Conservation (phyloP, 37 sponge, comb jelly and placozoan species). For the Amphimedon queenslandica region DNA sequence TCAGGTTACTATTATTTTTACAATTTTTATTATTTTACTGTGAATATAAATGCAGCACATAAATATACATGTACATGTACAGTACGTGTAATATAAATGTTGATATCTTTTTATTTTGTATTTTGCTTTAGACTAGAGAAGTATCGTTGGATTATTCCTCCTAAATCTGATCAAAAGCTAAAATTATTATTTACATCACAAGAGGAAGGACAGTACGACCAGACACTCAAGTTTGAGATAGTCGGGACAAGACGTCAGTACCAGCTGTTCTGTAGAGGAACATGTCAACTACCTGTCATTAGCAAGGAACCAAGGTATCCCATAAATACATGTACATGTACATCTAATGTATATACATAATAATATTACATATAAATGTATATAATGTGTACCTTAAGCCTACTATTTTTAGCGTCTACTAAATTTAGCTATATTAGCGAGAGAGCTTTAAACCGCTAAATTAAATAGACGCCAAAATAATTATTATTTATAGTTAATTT, state of each 20-base stretch:
- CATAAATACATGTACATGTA: neutral
- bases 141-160: constrained; percentile 91
- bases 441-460: too few species aligned
- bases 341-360: neutral
- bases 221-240: constrained; percentile 93
- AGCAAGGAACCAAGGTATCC: constrained; percentile 75
- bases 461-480: too few species aligned
- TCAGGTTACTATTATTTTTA: too few species aligned
- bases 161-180: constrained; percentile 54
- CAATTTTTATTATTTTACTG: neutral
- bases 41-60: neutral
- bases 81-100: constrained; percentile 3
- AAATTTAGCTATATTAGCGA: too few species aligned
- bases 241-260: constrained; percentile 79
- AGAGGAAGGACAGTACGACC: constrained; percentile 82
- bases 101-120: neutral
- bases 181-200: constrained; percentile 73
- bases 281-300: constrained; percentile 78
- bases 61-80: neutral
- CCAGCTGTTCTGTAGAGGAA: constrained; percentile 92
- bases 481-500: too few species aligned
- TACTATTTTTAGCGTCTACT: too few species aligned
- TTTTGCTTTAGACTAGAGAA: constrained; percentile 48
- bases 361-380: too few species aligned
- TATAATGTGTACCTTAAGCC: too few species aligned